These are phyloP conservation scores for Muscicapa striata DNA, from an alignment of 2,797 vertebrate genomes.

Conservation along the genomic window DNA sequence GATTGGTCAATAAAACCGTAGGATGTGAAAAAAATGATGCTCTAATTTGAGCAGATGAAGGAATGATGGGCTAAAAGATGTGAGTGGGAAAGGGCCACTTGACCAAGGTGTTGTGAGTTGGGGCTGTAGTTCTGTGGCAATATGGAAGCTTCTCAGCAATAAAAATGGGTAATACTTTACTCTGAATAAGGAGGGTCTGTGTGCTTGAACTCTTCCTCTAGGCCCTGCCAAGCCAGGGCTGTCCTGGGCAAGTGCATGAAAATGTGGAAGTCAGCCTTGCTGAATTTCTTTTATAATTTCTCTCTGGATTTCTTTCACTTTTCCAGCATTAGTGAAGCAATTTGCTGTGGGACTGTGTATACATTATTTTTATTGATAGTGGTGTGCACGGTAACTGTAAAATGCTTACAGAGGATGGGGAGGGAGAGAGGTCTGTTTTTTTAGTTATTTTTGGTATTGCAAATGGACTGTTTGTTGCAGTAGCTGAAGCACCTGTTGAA, in stretches of 20 bases:
- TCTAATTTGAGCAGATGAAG: not conserved
- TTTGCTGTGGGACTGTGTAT: not conserved
- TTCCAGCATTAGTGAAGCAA: not conserved
- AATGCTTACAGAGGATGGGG: not conserved
- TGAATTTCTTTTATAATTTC: not conserved
- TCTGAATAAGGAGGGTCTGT: not conserved
- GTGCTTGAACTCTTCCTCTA: not conserved
- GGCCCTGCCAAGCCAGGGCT: not conserved
- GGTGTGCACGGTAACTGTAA: not conserved
- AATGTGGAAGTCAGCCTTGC: accelerated
- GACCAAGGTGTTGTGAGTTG: not conserved
- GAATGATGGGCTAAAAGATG: not conserved
- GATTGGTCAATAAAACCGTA: accelerated
- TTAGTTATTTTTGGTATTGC: not conserved
- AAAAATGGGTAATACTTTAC: not conserved
- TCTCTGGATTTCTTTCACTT: not conserved
- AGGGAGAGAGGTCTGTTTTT: not conserved
- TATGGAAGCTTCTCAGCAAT: not conserved
- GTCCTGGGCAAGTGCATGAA: not conserved
- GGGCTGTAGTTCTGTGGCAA: not conserved
- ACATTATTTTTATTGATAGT: not conserved
- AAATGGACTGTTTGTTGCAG: not conserved
- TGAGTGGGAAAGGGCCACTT: not conserved
- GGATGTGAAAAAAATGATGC: not conserved
- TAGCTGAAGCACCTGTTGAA: not conserved